Evolutionary conservation across 2,797 vertebrate species (phyloP).

Genomic region (Channa striata): DNA sequence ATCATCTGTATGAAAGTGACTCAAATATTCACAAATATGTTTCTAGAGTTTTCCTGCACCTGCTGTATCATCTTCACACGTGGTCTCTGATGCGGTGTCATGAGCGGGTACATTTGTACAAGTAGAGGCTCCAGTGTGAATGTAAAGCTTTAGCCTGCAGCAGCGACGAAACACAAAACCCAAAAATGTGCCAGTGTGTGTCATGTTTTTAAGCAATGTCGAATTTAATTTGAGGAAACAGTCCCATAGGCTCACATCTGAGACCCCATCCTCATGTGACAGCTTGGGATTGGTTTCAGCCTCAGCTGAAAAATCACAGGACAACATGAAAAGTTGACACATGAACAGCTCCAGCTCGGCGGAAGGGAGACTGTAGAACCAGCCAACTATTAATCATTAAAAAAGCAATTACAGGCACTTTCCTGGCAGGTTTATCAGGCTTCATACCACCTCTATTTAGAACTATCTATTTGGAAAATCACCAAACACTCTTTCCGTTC

Average conservation of each 20-base stretch:
- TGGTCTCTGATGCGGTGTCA: constrained; percentile 14
- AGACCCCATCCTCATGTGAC: not conserved
- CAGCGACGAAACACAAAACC: not conserved
- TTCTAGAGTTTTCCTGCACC: constrained; percentile 42
- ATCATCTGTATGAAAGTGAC: too few relatives aligned
- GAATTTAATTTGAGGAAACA: not conserved
- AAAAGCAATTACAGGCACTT: constrained; percentile 48
- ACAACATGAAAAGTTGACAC: constrained; percentile 32
- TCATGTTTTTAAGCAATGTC: not conserved
- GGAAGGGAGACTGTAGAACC: not conserved
- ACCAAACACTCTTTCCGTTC: constrained; percentile 19
- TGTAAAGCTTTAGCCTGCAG: not conserved
- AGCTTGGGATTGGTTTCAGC: not conserved
- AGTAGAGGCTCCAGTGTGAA: not conserved
- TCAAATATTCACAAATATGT: too few relatives aligned
- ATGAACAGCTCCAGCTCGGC: not conserved
- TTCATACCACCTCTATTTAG: constrained; percentile 47
- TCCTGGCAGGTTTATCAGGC: constrained; percentile 45
- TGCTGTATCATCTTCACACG: constrained; percentile 42
- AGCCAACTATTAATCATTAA: constrained; percentile 52
- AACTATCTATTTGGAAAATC: constrained; percentile 34
- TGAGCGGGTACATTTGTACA: too few relatives aligned
- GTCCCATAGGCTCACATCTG: not conserved
- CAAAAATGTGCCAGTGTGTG: not conserved
- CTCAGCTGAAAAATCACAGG: constrained; percentile 18